A percentile compares a stretch with the other conserved stretches of the same genome.
Evolutionary conservation across 2,113 vertebrate species (phyloP).

Genomic region (Petromus typicus): DNA sequence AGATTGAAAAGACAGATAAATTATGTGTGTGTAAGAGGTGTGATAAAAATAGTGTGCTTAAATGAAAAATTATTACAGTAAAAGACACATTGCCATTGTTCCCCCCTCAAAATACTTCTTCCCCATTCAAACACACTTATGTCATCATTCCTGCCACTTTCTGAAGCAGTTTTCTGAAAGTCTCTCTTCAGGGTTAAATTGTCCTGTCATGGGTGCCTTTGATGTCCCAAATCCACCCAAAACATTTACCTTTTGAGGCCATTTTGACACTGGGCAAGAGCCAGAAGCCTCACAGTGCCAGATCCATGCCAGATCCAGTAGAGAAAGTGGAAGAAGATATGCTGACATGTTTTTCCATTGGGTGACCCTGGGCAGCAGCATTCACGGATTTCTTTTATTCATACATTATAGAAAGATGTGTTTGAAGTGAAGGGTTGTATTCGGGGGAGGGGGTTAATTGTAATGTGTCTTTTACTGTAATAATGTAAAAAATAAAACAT

Average conservation of each 20-base stretch:
- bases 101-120: neutral
- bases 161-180: neutral
- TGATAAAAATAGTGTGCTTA: neutral
- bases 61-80: neutral
- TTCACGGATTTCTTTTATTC: neutral
- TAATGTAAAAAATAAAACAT: neutral
- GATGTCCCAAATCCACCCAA: neutral
- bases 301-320: neutral
- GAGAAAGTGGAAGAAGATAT: neutral
- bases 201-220: neutral
- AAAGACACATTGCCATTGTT: neutral
- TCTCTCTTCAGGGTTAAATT: neutral
- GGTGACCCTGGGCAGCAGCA: neutral
- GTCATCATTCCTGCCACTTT: neutral
- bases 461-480: neutral
- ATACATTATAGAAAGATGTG: neutral
- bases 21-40: neutral
- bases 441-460: neutral
- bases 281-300: neutral
- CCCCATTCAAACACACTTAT: neutral
- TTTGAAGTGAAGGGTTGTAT: neutral
- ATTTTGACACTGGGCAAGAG: neutral
- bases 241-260: neutral
- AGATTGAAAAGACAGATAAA: neutral
- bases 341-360: neutral